Evolutionary conservation across 2,797 vertebrate genomes (phyloP), one percentile per base, ranked within the genome.

Genomic region (Anableps anableps): DNA sequence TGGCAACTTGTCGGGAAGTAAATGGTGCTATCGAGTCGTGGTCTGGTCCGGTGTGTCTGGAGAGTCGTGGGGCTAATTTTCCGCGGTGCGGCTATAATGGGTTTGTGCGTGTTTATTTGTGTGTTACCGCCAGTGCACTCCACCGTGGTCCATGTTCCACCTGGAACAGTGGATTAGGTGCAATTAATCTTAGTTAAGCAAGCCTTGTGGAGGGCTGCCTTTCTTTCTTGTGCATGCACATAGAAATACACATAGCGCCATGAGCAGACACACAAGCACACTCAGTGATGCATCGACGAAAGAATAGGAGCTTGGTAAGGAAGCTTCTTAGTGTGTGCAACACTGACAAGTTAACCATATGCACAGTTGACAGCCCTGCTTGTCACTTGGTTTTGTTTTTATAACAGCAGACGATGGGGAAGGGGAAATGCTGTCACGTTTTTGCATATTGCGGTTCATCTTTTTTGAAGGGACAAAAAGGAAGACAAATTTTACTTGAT

Each of bases 171-270:
- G 93, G 94, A 95, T 96, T 94, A 94, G 93, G 88, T 93, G 94
- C 94, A 95, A 95, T 96, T 96, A 95, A 95, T 96, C 95, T 96
- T 95, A 88, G 94, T 96, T 96, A 95, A 94, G 94, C 88, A 87
- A 94, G 92, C 83, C 89, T 91, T 79, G 90, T 70, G 26, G 91
- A 89, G 87, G 80, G 84, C 81, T 87, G 88, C 90, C 88, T 86
- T 79, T 79, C 82, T 83, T 78, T 77, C 58, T 60, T 58, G 43
- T 48, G 66, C 79, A 38, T 3, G 38, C 73, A 84, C 85, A 47
- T 53, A 64, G 47, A 87, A 79, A 71, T 80, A 48, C 50, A 38
- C 36, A 17, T 55, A 34, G 0, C 41, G 70, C 74, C 80, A 71
- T 75, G 85, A 66, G 77, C 60, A 74, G 70, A 47, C 41, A 53